Evolutionary conservation across 2,888 invertebrate species (phyloP).

Genomic region (Horisme vitalbata): DNA sequence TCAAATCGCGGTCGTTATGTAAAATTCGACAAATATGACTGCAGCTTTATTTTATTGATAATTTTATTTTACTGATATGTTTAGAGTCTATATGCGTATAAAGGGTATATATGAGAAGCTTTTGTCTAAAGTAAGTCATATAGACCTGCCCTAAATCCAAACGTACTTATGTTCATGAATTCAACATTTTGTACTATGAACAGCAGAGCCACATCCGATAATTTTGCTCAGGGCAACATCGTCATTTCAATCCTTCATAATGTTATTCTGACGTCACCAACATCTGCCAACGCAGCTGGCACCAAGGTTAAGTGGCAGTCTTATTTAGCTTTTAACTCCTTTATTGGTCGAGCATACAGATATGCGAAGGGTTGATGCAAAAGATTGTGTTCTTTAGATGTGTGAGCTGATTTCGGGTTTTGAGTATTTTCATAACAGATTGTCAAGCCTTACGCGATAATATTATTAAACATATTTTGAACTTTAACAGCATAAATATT

Average conservation of each 20-base stretch:
- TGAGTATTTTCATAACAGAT: too few relatives aligned
- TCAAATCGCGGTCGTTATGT: not conserved
- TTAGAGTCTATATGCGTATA: too few relatives aligned
- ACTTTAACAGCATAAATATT: too few relatives aligned
- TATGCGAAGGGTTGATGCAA: conserved; percentile 11
- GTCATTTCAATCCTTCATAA: conserved; percentile 35
- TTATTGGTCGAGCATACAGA: conserved; percentile 7
- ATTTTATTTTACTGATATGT: too few relatives aligned
- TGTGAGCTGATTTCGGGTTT: not conserved
- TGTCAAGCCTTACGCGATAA: too few relatives aligned
- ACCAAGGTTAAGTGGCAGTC: conserved; percentile 45
- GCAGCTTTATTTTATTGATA: not conserved
- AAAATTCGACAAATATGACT: not conserved
- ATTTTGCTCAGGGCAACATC: not conserved
- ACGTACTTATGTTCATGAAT: too few relatives aligned
- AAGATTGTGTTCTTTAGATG: not conserved
- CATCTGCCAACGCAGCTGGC: conserved; percentile 57
- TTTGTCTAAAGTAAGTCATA: too few relatives aligned
- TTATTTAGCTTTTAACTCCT: conserved; percentile 29
- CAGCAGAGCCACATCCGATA: conserved; percentile 1
- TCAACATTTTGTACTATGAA: not conserved
- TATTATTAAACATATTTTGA: too few relatives aligned
- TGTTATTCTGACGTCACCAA: conserved; percentile 46
- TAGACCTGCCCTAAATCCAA: too few relatives aligned
- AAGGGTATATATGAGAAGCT: too few relatives aligned